phyloP scores from a whole-genome alignment of 2,888 invertebrate genomes.

The Lasioglossum malachurum region DNA sequence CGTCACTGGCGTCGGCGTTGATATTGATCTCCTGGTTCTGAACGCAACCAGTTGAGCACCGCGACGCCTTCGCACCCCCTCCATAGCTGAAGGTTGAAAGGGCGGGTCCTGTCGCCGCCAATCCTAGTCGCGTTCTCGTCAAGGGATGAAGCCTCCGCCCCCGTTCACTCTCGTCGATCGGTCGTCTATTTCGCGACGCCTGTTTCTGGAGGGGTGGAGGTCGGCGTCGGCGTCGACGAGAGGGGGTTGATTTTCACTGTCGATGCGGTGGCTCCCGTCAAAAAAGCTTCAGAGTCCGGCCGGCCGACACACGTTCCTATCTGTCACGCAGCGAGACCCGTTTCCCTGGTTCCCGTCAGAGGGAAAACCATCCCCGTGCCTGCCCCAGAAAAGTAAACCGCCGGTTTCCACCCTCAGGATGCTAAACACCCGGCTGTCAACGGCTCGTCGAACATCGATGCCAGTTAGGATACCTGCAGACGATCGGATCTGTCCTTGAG shows the following conservation, averaged over 20 bases:
- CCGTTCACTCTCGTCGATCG: constrained; percentile 58
- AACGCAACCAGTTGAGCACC: constrained; percentile 62
- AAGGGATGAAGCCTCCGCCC: constrained; percentile 48
- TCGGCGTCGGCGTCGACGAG: constrained; percentile 2
- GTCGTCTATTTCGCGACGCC: constrained; percentile 53
- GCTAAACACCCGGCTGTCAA: constrained; percentile 12
- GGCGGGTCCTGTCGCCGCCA: constrained; percentile 60
- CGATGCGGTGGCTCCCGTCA: constrained; percentile 64
- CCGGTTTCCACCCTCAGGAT: constrained; percentile 26
- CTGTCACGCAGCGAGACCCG: constrained; percentile 16
- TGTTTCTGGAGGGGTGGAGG: constrained; percentile 27
- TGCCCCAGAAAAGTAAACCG: neutral
- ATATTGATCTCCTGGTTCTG: constrained; percentile 63
- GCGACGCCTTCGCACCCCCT: constrained; percentile 37
- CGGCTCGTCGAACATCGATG: constrained; percentile 5
- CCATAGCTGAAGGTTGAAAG: neutral
- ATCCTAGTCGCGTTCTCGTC: constrained; percentile 39
- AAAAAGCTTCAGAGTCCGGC: constrained; percentile 67
- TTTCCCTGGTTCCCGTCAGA: neutral
- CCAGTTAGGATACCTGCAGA: constrained; percentile 19
- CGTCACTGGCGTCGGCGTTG: constrained; percentile 63
- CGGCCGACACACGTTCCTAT: constrained; percentile 56
- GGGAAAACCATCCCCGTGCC: constrained; percentile 22
- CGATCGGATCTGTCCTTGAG: constrained; percentile 59
- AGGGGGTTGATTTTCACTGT: constrained; percentile 66